Evolutionary conservation across 2,113 vertebrate genomes (phyloP).

Genomic region (Malurus elegans): DNA sequence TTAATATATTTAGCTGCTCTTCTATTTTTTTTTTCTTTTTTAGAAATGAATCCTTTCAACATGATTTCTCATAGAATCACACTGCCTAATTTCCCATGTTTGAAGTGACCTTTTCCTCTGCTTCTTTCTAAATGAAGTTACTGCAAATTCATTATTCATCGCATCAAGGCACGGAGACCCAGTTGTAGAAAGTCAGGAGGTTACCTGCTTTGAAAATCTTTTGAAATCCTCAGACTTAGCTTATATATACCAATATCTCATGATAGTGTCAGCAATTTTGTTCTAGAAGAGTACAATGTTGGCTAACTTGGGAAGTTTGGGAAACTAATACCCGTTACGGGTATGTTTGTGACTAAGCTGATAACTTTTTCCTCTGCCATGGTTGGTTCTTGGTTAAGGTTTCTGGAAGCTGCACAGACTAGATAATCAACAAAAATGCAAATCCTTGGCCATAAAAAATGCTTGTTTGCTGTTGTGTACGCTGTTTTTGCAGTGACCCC

Average conservation of each 20-base stretch:
- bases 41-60: not conserved
- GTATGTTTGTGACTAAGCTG: not conserved
- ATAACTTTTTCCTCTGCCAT: not conserved
- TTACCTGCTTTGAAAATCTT: slow-evolving; percentile 7
- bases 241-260: not conserved
- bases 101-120: slow-evolving; percentile 35
- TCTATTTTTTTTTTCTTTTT: not conserved
- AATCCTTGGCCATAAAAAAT: not conserved
- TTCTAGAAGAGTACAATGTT: not conserved
- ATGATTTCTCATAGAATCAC: slow-evolving; percentile 19
- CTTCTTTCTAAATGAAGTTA: slow-evolving; percentile 36
- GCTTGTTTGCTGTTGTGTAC: not conserved
- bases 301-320: not conserved
- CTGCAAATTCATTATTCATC: slow-evolving; percentile 42
- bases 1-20: slow-evolving; percentile 7
- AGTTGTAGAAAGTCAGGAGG: not conserved
- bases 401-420: not conserved
- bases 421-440: not conserved
- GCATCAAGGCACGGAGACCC: not conserved
- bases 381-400: not conserved
- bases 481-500: not conserved
- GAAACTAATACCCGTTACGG: accelerated
- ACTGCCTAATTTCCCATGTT: slow-evolving; percentile 13
- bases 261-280: not conserved
- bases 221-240: not conserved